A percentile compares a stretch with the other conserved stretches of the same genome.
phyloP scores from a whole-genome alignment of 2,888 invertebrate species.

The Drosophila suboccidentalis region DNA sequence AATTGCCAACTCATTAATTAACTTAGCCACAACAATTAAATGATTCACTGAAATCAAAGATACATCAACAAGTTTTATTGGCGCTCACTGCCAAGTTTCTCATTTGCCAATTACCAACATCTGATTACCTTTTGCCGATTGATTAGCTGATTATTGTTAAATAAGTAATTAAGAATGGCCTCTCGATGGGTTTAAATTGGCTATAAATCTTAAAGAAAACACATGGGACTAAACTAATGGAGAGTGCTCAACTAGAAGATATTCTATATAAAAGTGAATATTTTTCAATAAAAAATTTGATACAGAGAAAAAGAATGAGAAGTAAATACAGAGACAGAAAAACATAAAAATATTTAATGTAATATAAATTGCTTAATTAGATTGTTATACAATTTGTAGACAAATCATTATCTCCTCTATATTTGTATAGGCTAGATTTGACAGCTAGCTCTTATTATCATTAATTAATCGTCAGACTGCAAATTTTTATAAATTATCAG shows the following conservation, averaged over 20 bases:
- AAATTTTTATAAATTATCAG: neutral
- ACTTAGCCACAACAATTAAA: constrained; percentile 10
- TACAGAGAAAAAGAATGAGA: neutral
- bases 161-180: constrained; percentile 39
- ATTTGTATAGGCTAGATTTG: too few relatives aligned
- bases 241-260: neutral
- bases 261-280: neutral
- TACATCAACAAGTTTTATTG: constrained; percentile 18
- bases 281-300: neutral
- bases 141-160: constrained; percentile 26
- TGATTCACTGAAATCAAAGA: constrained; percentile 26
- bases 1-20: constrained; percentile 34
- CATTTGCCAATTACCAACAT: constrained; percentile 19
- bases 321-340: neutral
- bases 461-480: too few relatives aligned
- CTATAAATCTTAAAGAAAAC: constrained; percentile 11
- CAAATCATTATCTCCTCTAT: too few relatives aligned
- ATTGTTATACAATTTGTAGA: too few relatives aligned
- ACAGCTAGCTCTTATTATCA: too few relatives aligned
- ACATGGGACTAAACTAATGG: neutral
- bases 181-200: constrained; percentile 11
- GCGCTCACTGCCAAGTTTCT: neutral
- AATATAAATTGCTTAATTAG: too few relatives aligned
- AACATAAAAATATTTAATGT: too few relatives aligned
- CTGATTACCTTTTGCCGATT: constrained; percentile 14